These are phyloP conservation scores for Eupeodes latifasciatus DNA, from an alignment of 2,888 invertebrate genomes.

Conservation along the genomic window DNA sequence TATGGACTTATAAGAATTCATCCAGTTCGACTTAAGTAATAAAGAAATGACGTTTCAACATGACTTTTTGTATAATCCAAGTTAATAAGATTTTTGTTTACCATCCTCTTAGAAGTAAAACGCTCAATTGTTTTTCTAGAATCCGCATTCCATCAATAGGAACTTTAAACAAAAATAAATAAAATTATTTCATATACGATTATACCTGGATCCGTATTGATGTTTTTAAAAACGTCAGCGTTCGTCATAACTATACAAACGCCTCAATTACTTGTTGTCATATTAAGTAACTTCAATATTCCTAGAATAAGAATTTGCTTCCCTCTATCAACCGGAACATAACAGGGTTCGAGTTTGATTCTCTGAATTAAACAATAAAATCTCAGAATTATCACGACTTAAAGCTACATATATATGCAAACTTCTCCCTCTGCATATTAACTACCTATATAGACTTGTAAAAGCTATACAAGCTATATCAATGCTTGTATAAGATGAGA, in stretches of 20 bases:
- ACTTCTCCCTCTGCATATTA: background rate
- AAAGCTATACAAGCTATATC: background rate
- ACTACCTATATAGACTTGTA: background rate
- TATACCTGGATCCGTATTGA: conserved; percentile 39
- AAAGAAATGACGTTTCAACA: no score
- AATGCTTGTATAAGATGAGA: background rate
- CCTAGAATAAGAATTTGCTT: background rate
- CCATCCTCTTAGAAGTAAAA: conserved; percentile 31
- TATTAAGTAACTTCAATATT: background rate
- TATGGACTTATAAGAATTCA: no score
- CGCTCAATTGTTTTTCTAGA: conserved; percentile 52
- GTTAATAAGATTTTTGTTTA: conserved; percentile 9
- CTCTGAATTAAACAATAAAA: conserved; percentile 30
- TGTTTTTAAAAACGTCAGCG: background rate
- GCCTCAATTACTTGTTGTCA: conserved; percentile 14
- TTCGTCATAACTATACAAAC: background rate
- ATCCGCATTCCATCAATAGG: conserved; percentile 47
- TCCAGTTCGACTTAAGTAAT: no score
- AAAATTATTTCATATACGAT: background rate
- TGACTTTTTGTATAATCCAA: no score
- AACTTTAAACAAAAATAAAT: conserved; percentile 1
- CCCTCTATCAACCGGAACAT: conserved; percentile 16
- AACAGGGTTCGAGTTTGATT: background rate
- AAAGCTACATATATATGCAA: conserved; percentile 32
- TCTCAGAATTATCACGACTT: conserved; percentile 13